A percentile compares a stretch with the other conserved stretches of the same genome.
Conservation (phyloP, 2,797 vertebrate species). For the Emydoidea blandingii region DNA sequence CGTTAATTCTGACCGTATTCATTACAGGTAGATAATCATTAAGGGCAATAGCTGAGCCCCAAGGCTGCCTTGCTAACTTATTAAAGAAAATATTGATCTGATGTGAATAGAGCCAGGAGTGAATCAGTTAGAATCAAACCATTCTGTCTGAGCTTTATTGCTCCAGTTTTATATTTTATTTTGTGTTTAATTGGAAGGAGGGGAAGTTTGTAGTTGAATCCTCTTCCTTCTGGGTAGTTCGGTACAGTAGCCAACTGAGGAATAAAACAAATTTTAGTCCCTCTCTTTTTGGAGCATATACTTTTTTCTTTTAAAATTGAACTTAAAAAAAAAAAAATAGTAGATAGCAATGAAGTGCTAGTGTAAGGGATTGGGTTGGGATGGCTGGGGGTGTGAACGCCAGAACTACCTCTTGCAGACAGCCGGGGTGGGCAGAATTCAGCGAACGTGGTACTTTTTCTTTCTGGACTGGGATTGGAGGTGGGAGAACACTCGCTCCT, state of each 20-base stretch:
- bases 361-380: conserved; percentile 50
- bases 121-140: not conserved
- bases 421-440: conserved; percentile 33
- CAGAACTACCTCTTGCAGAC: conserved; percentile 79
- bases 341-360: conserved; percentile 66
- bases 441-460: not conserved
- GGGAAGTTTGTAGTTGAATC: conserved; percentile 15
- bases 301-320: conserved; percentile 65
- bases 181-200: conserved; percentile 16
- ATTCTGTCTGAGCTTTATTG: conserved; percentile 11
- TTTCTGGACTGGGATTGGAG: not conserved
- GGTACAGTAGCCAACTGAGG: conserved; percentile 42
- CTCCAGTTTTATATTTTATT: conserved; percentile 55
- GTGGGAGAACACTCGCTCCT: not conserved
- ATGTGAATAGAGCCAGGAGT: not conserved
- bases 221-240: conserved; percentile 36
- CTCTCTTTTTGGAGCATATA: conserved; percentile 57
- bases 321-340: not conserved
- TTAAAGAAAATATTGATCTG: conserved; percentile 13
- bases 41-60: not conserved
- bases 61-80: conserved; percentile 30
- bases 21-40: fast-evolving
- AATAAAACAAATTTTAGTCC: conserved; percentile 56
- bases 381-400: conserved; percentile 47
- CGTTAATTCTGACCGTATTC: not conserved